Evolutionary conservation across 2,113 vertebrate species (phyloP).

Genomic region (Xiphias gladius): DNA sequence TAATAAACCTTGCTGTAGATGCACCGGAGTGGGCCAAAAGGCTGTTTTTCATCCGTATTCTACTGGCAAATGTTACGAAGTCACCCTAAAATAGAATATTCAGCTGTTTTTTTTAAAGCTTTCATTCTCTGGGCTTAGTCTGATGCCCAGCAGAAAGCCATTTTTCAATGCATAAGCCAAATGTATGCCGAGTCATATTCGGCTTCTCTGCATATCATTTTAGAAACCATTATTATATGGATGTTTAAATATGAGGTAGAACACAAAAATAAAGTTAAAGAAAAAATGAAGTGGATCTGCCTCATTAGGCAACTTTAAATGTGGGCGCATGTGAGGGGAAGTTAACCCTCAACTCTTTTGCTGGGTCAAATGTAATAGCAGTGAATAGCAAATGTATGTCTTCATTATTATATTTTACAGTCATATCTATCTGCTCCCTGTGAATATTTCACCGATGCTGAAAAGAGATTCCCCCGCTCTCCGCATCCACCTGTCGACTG

Average conservation of each 20-base stretch:
- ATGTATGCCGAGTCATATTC: neutral
- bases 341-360: conserved; percentile 2
- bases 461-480: conserved; percentile 28
- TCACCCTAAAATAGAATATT: neutral
- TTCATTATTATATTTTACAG: conserved; percentile 25
- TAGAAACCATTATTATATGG: neutral
- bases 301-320: neutral
- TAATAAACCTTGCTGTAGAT: no score
- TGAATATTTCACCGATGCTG: conserved; percentile 27
- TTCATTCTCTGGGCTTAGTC: neutral
- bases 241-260: neutral
- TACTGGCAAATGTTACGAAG: no score
- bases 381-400: conserved; percentile 25
- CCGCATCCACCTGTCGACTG: conserved; percentile 41
- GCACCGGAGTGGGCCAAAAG: no score
- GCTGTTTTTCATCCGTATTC: no score
- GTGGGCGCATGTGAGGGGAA: conserved; percentile 6
- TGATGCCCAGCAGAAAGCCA: neutral
- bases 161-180: neutral
- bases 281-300: neutral
- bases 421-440: conserved; percentile 21
- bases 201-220: neutral
- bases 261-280: neutral
- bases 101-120: neutral
- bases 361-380: conserved; percentile 24